Evolutionary conservation across 2,113 vertebrate species (phyloP).

Genomic region (Varanus salvator): DNA sequence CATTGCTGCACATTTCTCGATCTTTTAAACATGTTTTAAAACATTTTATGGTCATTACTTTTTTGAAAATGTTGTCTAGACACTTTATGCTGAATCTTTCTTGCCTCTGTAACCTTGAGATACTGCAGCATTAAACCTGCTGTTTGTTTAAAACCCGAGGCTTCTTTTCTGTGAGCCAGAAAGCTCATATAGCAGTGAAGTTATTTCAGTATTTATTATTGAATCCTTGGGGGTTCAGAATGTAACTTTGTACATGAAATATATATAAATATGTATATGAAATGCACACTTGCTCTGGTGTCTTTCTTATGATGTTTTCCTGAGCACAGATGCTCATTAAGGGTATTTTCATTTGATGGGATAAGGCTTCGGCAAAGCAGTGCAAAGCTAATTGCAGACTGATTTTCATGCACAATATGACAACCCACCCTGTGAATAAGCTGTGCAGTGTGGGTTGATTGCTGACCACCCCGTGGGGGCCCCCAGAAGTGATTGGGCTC

Average conservation of each 20-base stretch:
- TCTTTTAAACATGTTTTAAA: slow-evolving; percentile 84
- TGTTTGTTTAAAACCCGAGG: slow-evolving; percentile 81
- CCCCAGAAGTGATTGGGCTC: too few relatives aligned
- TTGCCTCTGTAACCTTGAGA: slow-evolving; percentile 80
- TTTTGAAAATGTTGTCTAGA: slow-evolving; percentile 80
- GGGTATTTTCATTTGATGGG: not conserved
- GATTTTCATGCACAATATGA: not conserved
- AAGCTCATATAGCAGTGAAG: slow-evolving; percentile 85
- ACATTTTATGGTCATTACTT: slow-evolving; percentile 82
- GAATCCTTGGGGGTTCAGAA: slow-evolving; percentile 94
- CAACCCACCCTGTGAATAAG: too few relatives aligned
- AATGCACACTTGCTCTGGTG: slow-evolving; percentile 75
- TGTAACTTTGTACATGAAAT: slow-evolving; percentile 98
- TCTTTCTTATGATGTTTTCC: slow-evolving; percentile 68
- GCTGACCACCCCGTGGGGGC: too few relatives aligned
- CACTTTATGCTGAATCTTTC: slow-evolving; percentile 81
- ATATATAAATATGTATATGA: slow-evolving; percentile 93
- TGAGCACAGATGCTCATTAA: not conserved
- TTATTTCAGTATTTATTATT: slow-evolving; percentile 99
- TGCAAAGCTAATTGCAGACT: not conserved
- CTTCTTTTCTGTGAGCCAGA: slow-evolving; percentile 81
- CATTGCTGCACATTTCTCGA: slow-evolving; percentile 77
- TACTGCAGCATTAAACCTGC: slow-evolving; percentile 78
- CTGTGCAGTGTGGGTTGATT: too few relatives aligned
- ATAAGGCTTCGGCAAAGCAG: not conserved